These are phyloP conservation scores for Limnothrissa miodon DNA, from an alignment of 2,113 vertebrate genomes.

Conservation along the genomic window DNA sequence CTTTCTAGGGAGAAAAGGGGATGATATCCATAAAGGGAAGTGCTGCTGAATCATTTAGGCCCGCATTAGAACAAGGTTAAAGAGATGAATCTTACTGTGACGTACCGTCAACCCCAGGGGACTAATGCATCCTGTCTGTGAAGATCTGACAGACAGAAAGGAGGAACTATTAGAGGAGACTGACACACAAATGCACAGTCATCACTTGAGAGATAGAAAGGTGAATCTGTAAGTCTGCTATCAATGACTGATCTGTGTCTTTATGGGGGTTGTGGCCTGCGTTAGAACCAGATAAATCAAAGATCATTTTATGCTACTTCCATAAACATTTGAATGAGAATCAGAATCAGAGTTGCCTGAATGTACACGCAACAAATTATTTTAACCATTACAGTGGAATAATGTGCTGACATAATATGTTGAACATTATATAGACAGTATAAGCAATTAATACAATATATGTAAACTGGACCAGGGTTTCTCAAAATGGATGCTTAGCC, in stretches of 20 bases:
- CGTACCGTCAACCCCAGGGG: background rate
- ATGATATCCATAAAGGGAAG: constrained; percentile 24
- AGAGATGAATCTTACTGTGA: background rate
- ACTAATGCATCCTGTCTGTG: constrained; percentile 8
- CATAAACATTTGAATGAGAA: too few species aligned
- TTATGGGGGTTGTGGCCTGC: background rate
- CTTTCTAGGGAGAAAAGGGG: background rate
- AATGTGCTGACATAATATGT: too few species aligned
- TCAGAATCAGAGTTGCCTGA: too few species aligned
- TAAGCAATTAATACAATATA: too few species aligned
- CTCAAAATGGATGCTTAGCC: too few species aligned
- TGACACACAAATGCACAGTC: background rate
- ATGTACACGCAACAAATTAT: too few species aligned
- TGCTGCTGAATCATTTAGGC: constrained; percentile 29
- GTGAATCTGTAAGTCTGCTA: background rate
- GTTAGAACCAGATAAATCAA: background rate
- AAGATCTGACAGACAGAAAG: background rate
- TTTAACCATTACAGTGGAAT: too few species aligned
- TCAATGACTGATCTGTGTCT: background rate
- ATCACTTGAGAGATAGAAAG: background rate
- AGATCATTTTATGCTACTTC: too few species aligned
- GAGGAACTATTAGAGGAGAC: background rate
- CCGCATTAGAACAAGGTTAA: background rate
- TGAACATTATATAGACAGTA: too few species aligned
- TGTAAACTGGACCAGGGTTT: too few species aligned